phyloP scores from a whole-genome alignment of 1,140 invertebrate species.

The Tachypleus tridentatus region DNA sequence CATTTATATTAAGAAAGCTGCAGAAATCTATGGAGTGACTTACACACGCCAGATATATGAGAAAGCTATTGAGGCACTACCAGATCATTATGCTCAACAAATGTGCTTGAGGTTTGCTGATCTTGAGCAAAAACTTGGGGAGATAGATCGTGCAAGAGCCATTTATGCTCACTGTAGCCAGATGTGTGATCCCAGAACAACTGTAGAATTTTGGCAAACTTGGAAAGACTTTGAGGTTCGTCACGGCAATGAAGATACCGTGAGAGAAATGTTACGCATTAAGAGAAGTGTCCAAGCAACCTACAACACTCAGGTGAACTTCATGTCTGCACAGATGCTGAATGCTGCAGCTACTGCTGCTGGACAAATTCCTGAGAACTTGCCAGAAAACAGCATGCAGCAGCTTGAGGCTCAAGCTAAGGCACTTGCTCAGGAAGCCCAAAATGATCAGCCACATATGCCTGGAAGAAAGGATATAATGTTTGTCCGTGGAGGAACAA shows the following conservation, averaged over 20 bases:
- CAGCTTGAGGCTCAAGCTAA: conserved; percentile 71
- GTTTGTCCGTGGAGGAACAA: conserved; percentile 61
- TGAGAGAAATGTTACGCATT: conserved; percentile 96
- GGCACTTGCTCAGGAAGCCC: conserved; percentile 35
- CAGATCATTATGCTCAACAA: conserved; percentile 80
- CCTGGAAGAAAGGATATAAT: conserved; percentile 31
- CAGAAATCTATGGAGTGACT: conserved; percentile 93
- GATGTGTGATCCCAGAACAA: conserved; percentile 95
- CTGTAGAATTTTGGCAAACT: conserved; percentile 88
- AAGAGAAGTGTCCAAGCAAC: conserved; percentile 94
- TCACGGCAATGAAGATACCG: conserved; percentile 99
- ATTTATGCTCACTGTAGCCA: conserved; percentile 98
- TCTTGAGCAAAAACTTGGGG: conserved; percentile 94
- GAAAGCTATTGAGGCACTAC: conserved; percentile 88
- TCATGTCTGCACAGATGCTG: conserved; percentile 93
- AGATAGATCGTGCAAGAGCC: conserved; percentile 91
- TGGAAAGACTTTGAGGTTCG: conserved; percentile 99
- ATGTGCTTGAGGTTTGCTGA: conserved; percentile 96
- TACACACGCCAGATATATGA: conserved; percentile 95
- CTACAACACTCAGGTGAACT: conserved; percentile 75
- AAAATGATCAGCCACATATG: conserved; percentile 28
- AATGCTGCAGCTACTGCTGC: conserved; percentile 47
- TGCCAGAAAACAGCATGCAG: conserved; percentile 61
- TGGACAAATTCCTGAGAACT: conserved; percentile 41
- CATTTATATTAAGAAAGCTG: conserved; percentile 96